Base-by-base conservation (phyloP, 2,888 invertebrate genomes). In the Amphiduros pacificus region DNA sequence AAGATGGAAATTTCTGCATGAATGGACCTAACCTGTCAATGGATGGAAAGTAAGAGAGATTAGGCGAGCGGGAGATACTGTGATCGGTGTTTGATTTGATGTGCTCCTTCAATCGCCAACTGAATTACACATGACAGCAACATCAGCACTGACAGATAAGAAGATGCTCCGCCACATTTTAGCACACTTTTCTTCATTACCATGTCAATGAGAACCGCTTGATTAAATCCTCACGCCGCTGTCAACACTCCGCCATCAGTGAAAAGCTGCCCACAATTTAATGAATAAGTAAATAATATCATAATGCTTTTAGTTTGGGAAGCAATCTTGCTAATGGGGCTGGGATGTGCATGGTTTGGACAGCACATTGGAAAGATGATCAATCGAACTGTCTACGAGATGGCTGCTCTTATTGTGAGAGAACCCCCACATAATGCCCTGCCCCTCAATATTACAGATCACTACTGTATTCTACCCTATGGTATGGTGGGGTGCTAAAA, bases 221-320 rank as follows among this genome's bases (percentile, higher is more conserved):
- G 44, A 44, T 44, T 44, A 22, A 44, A 44, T 44, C n/a, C 44
- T 5, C 20, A 6, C n/a, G 44, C 5, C 20, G 44, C 44, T 44
- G 44, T 44, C 44, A 44, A 22, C 44, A 22, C 22, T n/a, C 4
- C 5, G n/a, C 20, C 20, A n/a, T 17, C n/a, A 22, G 20, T n/a
- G 22, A 44, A 44, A 44, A 44, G 20, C 44, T 17, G 20, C 44
- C 6, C 20, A 6, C n/a, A 44, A 44, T 44, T 44, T 44, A 44
- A 44, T 44, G 44, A 44, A 44, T 44, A 44, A 22, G 44, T 44
- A 44, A 44, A 44, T 44, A 44, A 44, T 44, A 44, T 44, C 44
- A 44, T 44, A 44, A 44, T n/a, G 44, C 44, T 44, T 44, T 44
- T 44, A 44, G 44, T 22, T 17, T 11, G 44, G 44, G 44, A n/a